Base-by-base conservation (phyloP, 2,888 invertebrate genomes). In the Rhopalosiphum nymphaeae region DNA sequence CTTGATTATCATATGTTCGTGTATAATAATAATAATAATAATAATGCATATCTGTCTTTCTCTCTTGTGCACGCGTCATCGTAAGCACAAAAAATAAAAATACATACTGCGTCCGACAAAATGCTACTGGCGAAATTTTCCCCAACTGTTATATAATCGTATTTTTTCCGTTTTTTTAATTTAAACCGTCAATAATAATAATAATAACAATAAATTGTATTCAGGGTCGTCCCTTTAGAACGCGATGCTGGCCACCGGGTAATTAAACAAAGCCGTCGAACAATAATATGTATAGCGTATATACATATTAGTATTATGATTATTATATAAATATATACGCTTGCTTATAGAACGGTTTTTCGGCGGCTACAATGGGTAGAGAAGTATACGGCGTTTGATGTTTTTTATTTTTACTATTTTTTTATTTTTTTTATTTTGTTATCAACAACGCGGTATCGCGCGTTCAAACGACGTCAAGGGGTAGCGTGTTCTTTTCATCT, bases 401-500 rank as follows among this genome's bases (percentile, higher is more conserved):
- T 53, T 78, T 91, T 53, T 42, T 46, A 44, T 46, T 7, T 46
- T 46, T 44, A 44, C 4, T 44, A 3, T 44, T 61, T 56, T 56
- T 16, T 25, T n/a, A 61, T 61, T 67, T 67, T 36, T 78, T 78
- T 78, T 21, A 5, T 78, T 36, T 36, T 78, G 36, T 78, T 78
- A 78, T 78, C 78, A 78, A 78, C 21, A 36, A 36, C 36, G 78
- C 78, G 84, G 91, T 84, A 91, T 91, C 53, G 13, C 36, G 84
- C 53, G 42, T 42, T 29, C 49, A 91, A 91, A 91, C 91, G 53
- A 53, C 53, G 26, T 42, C 53, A 16, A 84, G 78, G 53, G 44
- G 36, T 67, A 21, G n/a, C n/a, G 56, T 91, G 53, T 91, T 84
- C 91, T 91, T 91, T 91, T 91, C 84, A 91, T 84, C 84, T 84